These are phyloP conservation scores for Odontomachus brunneus DNA, from an alignment of 1,140 invertebrate genomes.

Conservation along the genomic window DNA sequence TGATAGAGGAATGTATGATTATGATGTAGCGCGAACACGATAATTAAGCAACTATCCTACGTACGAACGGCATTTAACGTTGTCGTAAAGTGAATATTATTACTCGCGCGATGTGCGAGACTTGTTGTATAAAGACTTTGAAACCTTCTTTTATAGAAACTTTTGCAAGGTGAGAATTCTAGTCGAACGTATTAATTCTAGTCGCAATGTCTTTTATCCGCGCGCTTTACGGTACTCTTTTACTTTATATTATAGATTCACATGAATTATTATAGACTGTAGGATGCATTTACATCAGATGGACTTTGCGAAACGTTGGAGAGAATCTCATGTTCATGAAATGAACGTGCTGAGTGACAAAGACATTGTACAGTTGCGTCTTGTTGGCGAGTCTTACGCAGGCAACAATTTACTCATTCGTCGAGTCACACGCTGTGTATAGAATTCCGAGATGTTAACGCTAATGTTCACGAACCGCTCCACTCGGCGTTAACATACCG, in stretches of 20 bases:
- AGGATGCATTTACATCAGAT: constrained; percentile 63
- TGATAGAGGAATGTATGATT: constrained; percentile 63
- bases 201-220: constrained; percentile 77
- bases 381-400: constrained; percentile 42
- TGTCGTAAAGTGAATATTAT: constrained; percentile 57
- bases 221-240: constrained; percentile 60
- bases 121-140: constrained; percentile 44
- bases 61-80: constrained; percentile 69
- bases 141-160: constrained; percentile 50
- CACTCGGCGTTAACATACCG: constrained; percentile 41
- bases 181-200: constrained; percentile 80
- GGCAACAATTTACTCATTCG: constrained; percentile 27
- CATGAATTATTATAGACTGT: constrained; percentile 46
- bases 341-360: constrained; percentile 65
- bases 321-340: constrained; percentile 49
- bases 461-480: constrained; percentile 29
- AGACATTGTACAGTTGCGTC: constrained; percentile 61
- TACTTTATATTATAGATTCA: constrained; percentile 54
- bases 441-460: constrained; percentile 43
- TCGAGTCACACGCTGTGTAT: constrained; percentile 46
- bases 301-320: constrained; percentile 38
- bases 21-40: constrained; percentile 67
- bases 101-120: not conserved
- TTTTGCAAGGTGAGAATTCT: constrained; percentile 75
- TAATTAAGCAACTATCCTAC: constrained; percentile 74